A percentile compares a stretch with the other conserved stretches of the same genome.
Conservation (phyloP, 1,140 invertebrate species). For the Heliconius eleuchia region DNA sequence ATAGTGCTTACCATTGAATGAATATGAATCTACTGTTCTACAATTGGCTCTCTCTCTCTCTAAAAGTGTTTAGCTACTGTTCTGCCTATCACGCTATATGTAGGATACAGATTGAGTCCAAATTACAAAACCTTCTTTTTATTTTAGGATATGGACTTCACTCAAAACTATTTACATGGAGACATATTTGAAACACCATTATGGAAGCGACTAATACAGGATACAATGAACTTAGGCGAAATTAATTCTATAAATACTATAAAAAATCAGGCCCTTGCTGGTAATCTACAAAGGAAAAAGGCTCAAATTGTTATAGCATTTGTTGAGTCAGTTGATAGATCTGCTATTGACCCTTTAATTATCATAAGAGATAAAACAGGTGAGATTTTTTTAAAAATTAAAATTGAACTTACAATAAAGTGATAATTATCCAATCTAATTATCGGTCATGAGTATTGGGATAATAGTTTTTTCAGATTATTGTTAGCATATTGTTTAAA, state of each 20-base stretch:
- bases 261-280: slow-evolving; percentile 61
- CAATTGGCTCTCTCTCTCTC: too few relatives aligned
- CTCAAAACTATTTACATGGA: slow-evolving; percentile 54
- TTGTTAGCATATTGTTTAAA: too few relatives aligned
- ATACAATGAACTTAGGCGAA: slow-evolving; percentile 52
- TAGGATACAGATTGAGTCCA: too few relatives aligned
- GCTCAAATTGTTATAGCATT: slow-evolving; percentile 63
- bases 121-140: neutral
- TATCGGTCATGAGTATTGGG: too few relatives aligned
- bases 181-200: slow-evolving; percentile 65
- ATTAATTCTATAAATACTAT: slow-evolving; percentile 63
- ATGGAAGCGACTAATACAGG: slow-evolving; percentile 59
- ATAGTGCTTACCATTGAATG: too few relatives aligned
- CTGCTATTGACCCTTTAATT: slow-evolving; percentile 66
- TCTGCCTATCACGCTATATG: too few relatives aligned
- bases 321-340: slow-evolving; percentile 71
- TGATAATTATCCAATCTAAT: too few relatives aligned
- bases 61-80: too few relatives aligned
- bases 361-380: slow-evolving; percentile 66
- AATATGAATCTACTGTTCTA: too few relatives aligned
- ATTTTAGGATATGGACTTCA: slow-evolving; percentile 67
- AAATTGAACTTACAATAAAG: neutral
- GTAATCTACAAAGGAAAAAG: slow-evolving; percentile 59
- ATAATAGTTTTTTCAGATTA: too few relatives aligned
- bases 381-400: slow-evolving; percentile 22